Base-by-base conservation (phyloP, 1,140 invertebrate species). In the Aphaenogaster ashmeadi region DNA sequence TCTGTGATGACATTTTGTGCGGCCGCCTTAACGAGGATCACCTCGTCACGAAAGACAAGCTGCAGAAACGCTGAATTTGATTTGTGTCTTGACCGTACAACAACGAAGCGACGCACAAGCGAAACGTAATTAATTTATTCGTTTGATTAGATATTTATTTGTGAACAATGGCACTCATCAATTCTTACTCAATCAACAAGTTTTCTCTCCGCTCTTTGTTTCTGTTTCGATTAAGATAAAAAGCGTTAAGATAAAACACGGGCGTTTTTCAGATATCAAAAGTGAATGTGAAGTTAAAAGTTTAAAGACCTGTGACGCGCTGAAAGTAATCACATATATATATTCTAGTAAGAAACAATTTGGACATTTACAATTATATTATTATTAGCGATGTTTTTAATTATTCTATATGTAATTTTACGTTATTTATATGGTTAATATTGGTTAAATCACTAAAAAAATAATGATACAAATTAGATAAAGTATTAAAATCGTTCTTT, bases 1-100 rank as follows among this genome's bases (percentile, higher is more conserved):
- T 78, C 50, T 36, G 38, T 9, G 44, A 75, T 36, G 54, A 67
- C 64, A 67, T 88, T 75, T 83, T 38, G 52, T 21, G 8, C 38
- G 41, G 54, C 21, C 33, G 15, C 44, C 9, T 67, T 54, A 69
- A 69, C 41, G 27, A 80, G 33, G 62, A 67, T 80, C 33, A 21
- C 3, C 58, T 64, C 56, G 18, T 44, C 38, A 13, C 9, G n/a
- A 69, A 69, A 41, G 44, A 80, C 9, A 67, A 13, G 8, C 13
- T 44, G 13, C 33, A 27, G 33, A 54, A 27, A 54, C 7, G 44
- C 33, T 47, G 13, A 38, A 52, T 38, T 69, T 21, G n/a, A 66
- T 79, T 79, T 67, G 44, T 21, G 18, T n/a, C 1, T 38, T 6
- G 9, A 64, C 15, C 13, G n/a, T 41, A 62, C 7, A 64, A 64